phyloP scores from a whole-genome alignment of 2,888 invertebrate genomes.

The Nephrotoma appendiculata region DNA sequence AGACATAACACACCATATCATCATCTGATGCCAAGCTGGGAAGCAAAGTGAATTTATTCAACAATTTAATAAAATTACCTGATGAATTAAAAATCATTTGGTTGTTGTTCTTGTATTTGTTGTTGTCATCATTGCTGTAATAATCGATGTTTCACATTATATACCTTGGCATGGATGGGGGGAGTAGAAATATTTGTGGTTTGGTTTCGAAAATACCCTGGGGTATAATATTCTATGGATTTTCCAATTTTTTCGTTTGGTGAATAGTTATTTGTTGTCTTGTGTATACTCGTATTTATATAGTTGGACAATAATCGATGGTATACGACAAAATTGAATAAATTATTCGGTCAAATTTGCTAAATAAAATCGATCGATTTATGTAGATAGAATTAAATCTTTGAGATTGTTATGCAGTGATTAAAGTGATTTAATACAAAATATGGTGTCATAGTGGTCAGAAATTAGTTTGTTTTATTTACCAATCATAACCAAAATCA shows the following conservation, averaged over 20 bases:
- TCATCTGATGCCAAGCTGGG: not conserved
- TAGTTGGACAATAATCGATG: not conserved
- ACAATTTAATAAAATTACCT: not conserved
- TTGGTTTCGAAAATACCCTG: not conserved
- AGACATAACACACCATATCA: not conserved
- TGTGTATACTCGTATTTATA: not conserved
- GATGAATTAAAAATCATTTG: not conserved
- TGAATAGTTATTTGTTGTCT: not conserved
- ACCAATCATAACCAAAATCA: no score
- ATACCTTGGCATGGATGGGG: not conserved
- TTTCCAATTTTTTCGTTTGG: not conserved
- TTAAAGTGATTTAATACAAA: no score
- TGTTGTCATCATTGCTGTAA: not conserved
- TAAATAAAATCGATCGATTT: not conserved
- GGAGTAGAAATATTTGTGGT: not conserved
- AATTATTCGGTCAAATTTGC: not conserved
- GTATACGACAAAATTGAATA: not conserved
- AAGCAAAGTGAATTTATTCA: not conserved
- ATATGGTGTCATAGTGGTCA: no score
- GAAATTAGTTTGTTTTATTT: no score
- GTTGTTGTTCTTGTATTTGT: not conserved
- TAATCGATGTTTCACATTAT: not conserved
- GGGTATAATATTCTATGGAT: not conserved
- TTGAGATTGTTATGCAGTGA: no score
- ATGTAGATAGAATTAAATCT: no score